These are phyloP conservation scores for Pteronotus mesoamericanus DNA, from an alignment of 2,797 vertebrate species.

Conservation along the genomic window DNA sequence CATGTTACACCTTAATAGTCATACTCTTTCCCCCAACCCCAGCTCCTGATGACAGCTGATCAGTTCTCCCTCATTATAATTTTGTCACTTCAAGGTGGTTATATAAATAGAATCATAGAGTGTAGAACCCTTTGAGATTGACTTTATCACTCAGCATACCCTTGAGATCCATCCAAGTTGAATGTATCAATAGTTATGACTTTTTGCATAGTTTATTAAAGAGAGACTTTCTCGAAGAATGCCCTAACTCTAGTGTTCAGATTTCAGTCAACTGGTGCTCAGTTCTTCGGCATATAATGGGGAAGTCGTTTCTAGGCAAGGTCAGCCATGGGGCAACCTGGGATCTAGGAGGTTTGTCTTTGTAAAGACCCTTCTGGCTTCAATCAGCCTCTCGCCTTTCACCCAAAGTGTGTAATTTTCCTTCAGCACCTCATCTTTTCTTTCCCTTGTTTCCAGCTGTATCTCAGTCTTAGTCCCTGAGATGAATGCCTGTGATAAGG, in stretches of 20 bases:
- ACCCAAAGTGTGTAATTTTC: neutral
- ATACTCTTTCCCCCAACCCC: neutral
- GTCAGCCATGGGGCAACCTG: neutral
- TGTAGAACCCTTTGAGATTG: neutral
- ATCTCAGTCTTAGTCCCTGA: neutral
- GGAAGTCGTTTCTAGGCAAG: neutral
- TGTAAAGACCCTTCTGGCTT: slow-evolving; percentile 25
- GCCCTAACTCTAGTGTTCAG: neutral
- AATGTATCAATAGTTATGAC: neutral
- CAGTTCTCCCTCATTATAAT: neutral
- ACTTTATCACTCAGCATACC: neutral
- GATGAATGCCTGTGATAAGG: neutral
- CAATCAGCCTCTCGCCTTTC: neutral
- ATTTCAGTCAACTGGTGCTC: neutral
- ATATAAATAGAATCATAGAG: neutral
- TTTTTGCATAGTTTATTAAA: neutral
- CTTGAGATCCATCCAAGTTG: neutral
- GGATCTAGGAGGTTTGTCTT: neutral
- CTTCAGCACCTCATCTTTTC: neutral
- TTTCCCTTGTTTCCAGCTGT: neutral
- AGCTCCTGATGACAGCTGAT: neutral
- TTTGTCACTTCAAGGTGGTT: neutral
- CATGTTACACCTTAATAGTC: neutral
- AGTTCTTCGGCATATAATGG: neutral
- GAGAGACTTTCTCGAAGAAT: neutral